phyloP scores from a whole-genome alignment of 2,113 vertebrate species.

The Paralichthys olivaceus region DNA sequence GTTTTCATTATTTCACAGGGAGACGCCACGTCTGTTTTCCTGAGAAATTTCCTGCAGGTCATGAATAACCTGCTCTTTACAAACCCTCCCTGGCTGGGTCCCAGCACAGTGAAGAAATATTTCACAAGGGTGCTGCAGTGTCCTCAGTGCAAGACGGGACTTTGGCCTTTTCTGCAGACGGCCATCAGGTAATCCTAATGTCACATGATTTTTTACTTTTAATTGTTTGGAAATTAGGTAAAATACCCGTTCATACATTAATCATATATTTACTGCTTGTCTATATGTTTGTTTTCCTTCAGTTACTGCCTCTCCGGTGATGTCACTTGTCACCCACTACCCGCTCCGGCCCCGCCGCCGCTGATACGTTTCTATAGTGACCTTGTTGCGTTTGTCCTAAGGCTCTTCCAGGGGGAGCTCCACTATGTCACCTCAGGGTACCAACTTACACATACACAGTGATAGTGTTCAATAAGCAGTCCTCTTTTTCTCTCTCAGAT shows the following conservation, averaged over 20 bases:
- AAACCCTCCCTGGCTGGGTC: slow-evolving; percentile 90
- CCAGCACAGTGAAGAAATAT: slow-evolving; percentile 81
- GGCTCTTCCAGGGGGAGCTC: slow-evolving; percentile 90
- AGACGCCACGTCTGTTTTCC: slow-evolving; percentile 78
- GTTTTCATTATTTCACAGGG: slow-evolving; percentile 80
- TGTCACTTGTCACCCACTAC: slow-evolving; percentile 86
- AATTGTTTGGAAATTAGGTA: not conserved
- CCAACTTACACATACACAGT: not conserved
- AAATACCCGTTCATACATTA: too few relatives aligned
- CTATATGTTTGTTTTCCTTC: slow-evolving; percentile 18
- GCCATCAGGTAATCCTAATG: slow-evolving; percentile 86
- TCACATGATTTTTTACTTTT: not conserved
- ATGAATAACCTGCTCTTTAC: slow-evolving; percentile 83
- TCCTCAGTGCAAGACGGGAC: slow-evolving; percentile 88
- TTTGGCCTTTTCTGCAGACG: slow-evolving; percentile 88
- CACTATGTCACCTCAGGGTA: slow-evolving; percentile 85
- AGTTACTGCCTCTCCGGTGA: slow-evolving; percentile 78
- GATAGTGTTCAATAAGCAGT: not conserved
- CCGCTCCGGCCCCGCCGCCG: slow-evolving; percentile 78
- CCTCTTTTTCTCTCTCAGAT: not conserved
- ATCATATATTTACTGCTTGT: not conserved
- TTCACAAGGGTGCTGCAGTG: slow-evolving; percentile 91
- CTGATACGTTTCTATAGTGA: slow-evolving; percentile 82
- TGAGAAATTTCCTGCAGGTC: slow-evolving; percentile 80
- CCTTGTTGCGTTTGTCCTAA: slow-evolving; percentile 87